Evolutionary conservation across 2,797 vertebrate genomes (phyloP).

Genomic region (Lithobates pipiens): DNA sequence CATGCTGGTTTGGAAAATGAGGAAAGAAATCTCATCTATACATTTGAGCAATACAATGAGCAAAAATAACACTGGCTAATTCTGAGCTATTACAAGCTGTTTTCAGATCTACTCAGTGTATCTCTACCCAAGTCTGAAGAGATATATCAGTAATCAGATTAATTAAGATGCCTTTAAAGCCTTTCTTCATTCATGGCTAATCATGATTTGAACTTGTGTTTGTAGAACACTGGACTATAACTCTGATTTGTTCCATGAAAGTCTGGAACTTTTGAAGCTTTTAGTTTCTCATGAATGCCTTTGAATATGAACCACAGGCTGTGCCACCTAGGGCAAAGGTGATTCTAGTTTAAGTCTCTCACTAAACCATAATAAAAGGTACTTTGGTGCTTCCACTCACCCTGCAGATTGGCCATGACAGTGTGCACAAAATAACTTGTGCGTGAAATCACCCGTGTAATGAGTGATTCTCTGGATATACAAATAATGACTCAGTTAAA

Average conservation of each 20-base stretch:
- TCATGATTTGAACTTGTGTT: not conserved
- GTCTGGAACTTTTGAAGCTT: conserved; percentile 13
- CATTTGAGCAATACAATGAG: no score
- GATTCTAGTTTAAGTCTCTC: not conserved
- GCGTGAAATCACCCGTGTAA: conserved; percentile 13
- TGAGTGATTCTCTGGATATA: conserved; percentile 22
- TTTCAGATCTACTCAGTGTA: not conserved
- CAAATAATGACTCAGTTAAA: conserved; percentile 22
- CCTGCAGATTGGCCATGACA: conserved; percentile 12
- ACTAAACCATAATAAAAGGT: not conserved
- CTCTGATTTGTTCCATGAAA: not conserved
- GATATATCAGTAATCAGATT: not conserved
- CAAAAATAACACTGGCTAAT: no score
- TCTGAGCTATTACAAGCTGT: no score
- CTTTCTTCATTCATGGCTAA: not conserved
- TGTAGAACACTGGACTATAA: conserved; percentile 1
- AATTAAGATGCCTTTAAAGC: not conserved
- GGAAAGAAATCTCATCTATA: no score
- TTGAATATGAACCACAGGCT: conserved; percentile 17
- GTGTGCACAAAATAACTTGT: conserved; percentile 4
- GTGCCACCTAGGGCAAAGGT: conserved; percentile 24
- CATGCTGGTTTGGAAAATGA: not conserved
- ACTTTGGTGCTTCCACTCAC: not conserved
- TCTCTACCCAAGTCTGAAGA: not conserved
- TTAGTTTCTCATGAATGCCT: conserved; percentile 34